Conservation (phyloP, 2,797 vertebrate species). For the Calcarius lapponicus region DNA sequence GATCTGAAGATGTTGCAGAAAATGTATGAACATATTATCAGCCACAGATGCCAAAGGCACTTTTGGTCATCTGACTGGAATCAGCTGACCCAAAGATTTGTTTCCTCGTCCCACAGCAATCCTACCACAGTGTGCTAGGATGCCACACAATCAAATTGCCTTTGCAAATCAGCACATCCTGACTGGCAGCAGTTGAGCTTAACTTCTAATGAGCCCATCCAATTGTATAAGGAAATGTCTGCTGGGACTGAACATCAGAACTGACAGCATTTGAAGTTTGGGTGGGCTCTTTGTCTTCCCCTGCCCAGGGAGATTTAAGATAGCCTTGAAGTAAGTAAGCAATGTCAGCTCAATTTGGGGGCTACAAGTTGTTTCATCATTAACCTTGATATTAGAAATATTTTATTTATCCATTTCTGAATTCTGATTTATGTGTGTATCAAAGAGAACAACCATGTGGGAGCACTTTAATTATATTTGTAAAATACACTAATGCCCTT, state of each 20-base stretch:
- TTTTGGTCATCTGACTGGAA: neutral
- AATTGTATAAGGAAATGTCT: neutral
- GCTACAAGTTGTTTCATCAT: neutral
- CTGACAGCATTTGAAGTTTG: neutral
- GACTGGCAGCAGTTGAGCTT: slow-evolving; percentile 5
- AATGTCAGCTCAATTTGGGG: neutral
- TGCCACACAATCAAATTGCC: neutral
- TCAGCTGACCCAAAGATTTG: neutral
- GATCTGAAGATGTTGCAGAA: neutral
- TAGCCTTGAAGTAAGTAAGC: neutral
- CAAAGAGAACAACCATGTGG: neutral
- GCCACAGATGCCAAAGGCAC: neutral
- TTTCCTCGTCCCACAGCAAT: neutral
- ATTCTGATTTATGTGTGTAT: neutral
- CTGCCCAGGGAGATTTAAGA: neutral
- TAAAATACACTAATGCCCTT: neutral
- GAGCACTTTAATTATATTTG: neutral
- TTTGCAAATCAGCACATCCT: neutral
- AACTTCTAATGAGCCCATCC: slow-evolving; percentile 2
- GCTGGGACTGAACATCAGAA: neutral
- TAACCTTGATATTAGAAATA: neutral
- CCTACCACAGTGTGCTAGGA: neutral
- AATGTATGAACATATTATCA: neutral
- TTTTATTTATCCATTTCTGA: neutral
- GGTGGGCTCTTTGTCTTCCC: neutral